These are phyloP conservation scores for Ardeotis arabs DNA, from an alignment of 2,113 vertebrate genomes.

Conservation along the genomic window DNA sequence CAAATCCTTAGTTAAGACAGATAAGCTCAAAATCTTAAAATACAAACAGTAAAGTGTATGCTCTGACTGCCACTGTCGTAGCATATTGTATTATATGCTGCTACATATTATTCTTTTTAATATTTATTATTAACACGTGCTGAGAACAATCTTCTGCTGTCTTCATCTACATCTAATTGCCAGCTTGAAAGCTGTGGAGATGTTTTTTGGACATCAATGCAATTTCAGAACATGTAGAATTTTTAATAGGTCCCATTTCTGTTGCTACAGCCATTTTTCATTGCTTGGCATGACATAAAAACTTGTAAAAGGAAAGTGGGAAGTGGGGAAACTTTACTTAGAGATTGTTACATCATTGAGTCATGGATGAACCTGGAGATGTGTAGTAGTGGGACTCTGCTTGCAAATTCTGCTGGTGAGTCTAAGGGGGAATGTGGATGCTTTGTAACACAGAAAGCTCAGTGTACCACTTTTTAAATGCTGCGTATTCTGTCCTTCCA, in stretches of 20 bases:
- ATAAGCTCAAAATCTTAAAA: not conserved
- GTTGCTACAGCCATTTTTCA: not conserved
- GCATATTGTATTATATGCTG: not conserved
- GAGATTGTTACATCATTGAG: not conserved
- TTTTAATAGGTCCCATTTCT: not conserved
- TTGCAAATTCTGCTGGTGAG: not conserved
- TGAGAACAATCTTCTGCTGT: not conserved
- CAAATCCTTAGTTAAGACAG: constrained; percentile 15
- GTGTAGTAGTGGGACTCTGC: not conserved
- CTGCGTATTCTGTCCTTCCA: not conserved
- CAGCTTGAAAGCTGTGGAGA: not conserved
- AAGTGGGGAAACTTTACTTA: not conserved
- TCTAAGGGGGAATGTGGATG: not conserved
- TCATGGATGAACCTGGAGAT: rapidly evolving
- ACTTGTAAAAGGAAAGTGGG: not conserved
- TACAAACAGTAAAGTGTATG: too few relatives aligned
- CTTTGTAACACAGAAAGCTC: not conserved
- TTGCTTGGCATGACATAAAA: not conserved
- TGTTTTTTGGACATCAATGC: not conserved
- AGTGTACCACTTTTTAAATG: not conserved
- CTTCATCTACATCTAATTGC: not conserved
- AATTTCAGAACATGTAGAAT: not conserved
- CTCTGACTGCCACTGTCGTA: not conserved
- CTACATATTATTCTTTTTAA: not conserved
- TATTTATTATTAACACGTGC: not conserved